These are phyloP conservation scores for Eutolmus rufibarbis DNA, from an alignment of 2,888 invertebrate genomes.

Conservation along the genomic window DNA sequence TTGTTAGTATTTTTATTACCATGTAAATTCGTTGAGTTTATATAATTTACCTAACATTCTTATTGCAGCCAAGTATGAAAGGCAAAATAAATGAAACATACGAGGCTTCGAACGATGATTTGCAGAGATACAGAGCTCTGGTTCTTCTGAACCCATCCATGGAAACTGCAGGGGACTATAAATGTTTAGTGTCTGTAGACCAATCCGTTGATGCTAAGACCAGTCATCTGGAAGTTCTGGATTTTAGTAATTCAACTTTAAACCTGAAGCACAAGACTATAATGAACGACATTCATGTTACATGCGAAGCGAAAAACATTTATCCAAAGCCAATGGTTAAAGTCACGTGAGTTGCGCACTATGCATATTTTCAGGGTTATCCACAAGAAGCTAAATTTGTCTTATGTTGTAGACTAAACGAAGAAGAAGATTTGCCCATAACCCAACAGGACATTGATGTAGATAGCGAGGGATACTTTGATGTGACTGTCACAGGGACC, in stretches of 20 bases:
- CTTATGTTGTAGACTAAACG: background rate
- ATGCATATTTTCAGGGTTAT: background rate
- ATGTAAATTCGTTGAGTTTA: background rate
- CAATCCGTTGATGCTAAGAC: slow-evolving; percentile 64
- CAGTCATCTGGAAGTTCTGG: slow-evolving; percentile 50
- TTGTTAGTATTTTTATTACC: slow-evolving; percentile 47
- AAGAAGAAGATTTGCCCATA: background rate
- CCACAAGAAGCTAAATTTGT: background rate
- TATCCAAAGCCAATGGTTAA: slow-evolving; percentile 50
- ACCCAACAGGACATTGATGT: background rate
- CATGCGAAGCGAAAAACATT: slow-evolving; percentile 49
- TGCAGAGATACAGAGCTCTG: slow-evolving; percentile 75
- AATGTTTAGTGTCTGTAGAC: slow-evolving; percentile 67
- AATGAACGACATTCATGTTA: slow-evolving; percentile 50
- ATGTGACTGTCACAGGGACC: slow-evolving; percentile 11
- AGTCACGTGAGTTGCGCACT: slow-evolving; percentile 47
- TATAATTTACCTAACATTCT: background rate
- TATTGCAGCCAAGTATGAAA: slow-evolving; percentile 57
- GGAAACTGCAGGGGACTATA: slow-evolving; percentile 76
- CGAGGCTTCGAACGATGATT: slow-evolving; percentile 71
- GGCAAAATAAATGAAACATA: slow-evolving; percentile 71
- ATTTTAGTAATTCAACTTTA: slow-evolving; percentile 48
- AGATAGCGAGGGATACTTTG: slow-evolving; percentile 1
- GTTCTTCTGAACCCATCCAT: slow-evolving; percentile 73
- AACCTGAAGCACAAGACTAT: slow-evolving; percentile 47